Conservation (phyloP, 2,888 invertebrate genomes). For the Mimumesa dahlbomi region DNA sequence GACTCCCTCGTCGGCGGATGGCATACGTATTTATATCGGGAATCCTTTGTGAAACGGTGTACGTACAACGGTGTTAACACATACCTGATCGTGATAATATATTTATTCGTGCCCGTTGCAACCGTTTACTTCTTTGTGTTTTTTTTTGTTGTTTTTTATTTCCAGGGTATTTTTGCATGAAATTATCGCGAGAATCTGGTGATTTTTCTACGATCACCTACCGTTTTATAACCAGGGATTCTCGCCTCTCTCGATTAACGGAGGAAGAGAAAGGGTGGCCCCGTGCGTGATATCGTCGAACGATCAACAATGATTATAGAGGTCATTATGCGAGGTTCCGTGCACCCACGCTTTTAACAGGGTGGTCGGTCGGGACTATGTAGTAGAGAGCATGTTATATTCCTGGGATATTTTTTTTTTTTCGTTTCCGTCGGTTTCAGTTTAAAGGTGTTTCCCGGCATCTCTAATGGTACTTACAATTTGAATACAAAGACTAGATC, state of each 20-base stretch:
- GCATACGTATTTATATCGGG: not conserved
- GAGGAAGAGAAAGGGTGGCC: conserved; percentile 9
- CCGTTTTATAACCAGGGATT: conserved; percentile 14
- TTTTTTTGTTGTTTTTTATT: too few relatives aligned
- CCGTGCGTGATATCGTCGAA: conserved; percentile 42
- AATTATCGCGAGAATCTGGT: conserved; percentile 24
- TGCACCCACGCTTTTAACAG: conserved; percentile 45
- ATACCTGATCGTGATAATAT: conserved; percentile 37
- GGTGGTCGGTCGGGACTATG: conserved; percentile 35
- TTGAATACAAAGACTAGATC: conserved; percentile 31
- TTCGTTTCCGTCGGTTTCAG: not conserved
- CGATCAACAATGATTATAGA: conserved; percentile 38
- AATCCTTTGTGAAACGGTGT: conserved; percentile 3
- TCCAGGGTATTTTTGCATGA: too few relatives aligned
- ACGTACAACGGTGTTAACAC: conserved; percentile 10
- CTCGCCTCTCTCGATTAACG: not conserved
- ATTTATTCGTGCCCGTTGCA: conserved; percentile 41
- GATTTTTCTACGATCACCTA: conserved; percentile 14
- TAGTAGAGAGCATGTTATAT: conserved; percentile 14
- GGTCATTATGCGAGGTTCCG: conserved; percentile 46
- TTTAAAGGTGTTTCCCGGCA: conserved; percentile 14
- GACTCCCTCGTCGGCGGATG: not conserved
- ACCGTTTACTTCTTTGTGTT: conserved; percentile 17
- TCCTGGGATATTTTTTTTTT: too few relatives aligned
- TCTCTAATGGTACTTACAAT: conserved; percentile 21